A percentile compares a stretch with the other conserved stretches of the same genome.
These are phyloP conservation scores for Notodonta dromedarius DNA, from an alignment of 2,888 invertebrate species.

Conservation along the genomic window DNA sequence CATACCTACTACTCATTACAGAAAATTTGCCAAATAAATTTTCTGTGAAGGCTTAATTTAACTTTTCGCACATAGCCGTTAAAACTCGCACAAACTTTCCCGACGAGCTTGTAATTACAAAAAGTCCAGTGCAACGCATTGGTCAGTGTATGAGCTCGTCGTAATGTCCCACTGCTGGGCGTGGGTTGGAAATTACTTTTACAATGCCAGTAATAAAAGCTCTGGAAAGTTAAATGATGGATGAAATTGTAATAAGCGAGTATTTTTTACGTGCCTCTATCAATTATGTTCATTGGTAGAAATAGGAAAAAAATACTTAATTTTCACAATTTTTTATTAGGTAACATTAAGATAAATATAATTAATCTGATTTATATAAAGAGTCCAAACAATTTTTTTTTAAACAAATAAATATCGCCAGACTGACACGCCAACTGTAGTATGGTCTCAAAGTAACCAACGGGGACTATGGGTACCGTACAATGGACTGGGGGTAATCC, in stretches of 20 bases:
- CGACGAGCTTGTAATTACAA: conserved; percentile 36
- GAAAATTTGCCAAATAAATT: conserved; percentile 23
- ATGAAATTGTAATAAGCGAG: conserved; percentile 4
- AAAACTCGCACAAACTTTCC: conserved; percentile 41
- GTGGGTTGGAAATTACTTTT: conserved; percentile 6
- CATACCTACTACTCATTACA: background rate
- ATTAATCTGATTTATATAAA: no score
- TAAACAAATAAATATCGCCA: no score
- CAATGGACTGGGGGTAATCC: no score
- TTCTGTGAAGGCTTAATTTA: conserved; percentile 36
- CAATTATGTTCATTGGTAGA: background rate
- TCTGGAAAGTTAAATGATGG: conserved; percentile 2
- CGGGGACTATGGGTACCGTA: no score
- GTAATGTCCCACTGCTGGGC: conserved; percentile 6
- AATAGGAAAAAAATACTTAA: no score
- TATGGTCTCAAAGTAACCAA: no score
- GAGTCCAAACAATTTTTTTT: no score
- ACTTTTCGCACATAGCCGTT: conserved; percentile 40
- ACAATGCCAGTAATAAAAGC: background rate
- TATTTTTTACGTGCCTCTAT: background rate
- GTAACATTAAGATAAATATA: no score
- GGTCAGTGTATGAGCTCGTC: conserved; percentile 14
- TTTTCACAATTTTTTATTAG: no score
- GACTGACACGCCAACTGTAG: no score
- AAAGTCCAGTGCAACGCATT: conserved; percentile 29